Evolutionary conservation across 2,113 vertebrate genomes (phyloP).

Genomic region (Lophura nycthemera): DNA sequence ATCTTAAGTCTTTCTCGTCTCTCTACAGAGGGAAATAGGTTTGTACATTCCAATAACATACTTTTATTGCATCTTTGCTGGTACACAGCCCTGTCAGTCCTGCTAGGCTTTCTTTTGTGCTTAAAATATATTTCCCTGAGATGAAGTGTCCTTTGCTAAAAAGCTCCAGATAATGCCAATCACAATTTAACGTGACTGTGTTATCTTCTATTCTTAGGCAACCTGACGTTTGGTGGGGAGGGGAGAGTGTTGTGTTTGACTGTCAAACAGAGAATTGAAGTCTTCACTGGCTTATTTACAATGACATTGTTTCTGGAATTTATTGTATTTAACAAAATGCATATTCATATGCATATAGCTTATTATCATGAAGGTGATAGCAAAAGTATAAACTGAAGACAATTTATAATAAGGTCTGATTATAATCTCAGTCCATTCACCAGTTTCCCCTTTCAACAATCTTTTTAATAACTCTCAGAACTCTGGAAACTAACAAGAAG

Average conservation of each 20-base stretch:
- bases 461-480: neutral
- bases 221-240: neutral
- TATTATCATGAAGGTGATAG: neutral
- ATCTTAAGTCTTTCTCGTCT: neutral
- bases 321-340: neutral
- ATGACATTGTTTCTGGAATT: neutral
- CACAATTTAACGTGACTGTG: neutral
- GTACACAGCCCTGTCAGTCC: neutral
- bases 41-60: neutral
- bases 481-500: neutral
- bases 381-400: neutral
- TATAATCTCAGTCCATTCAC: neutral
- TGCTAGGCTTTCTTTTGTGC: neutral
- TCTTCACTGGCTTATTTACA: neutral
- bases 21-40: neutral
- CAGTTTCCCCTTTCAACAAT: neutral
- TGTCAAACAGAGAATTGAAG: neutral
- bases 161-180: neutral
- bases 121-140: neutral
- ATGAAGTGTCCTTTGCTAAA: neutral
- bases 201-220: neutral
- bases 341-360: neutral
- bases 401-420: constrained; percentile 6
- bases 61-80: neutral
- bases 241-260: neutral